A percentile compares a stretch with the other conserved stretches of the same genome.
These are phyloP conservation scores for Lingula anatina DNA, from an alignment of 2,888 invertebrate genomes.

Conservation along the genomic window DNA sequence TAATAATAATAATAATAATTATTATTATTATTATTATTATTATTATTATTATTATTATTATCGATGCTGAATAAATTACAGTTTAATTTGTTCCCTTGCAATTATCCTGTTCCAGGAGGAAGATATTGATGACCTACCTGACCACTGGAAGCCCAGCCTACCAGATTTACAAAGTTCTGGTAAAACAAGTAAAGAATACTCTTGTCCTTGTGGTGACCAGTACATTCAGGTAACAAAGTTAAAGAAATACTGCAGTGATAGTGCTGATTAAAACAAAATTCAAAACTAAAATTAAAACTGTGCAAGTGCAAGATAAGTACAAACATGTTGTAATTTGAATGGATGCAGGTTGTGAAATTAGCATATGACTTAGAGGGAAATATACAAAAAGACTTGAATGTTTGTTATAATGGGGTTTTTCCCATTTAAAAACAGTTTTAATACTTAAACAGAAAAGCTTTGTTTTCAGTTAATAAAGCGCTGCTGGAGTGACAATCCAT, in stretches of 20 bases:
- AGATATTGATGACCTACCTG: conserved; percentile 17
- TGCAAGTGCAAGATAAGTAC: no score
- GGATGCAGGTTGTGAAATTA: no score
- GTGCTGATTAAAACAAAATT: no score
- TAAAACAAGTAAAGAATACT: conserved; percentile 18
- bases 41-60: conserved; percentile 1
- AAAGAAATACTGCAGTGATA: no score
- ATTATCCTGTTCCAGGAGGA: conserved; percentile 20
- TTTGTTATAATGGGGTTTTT: no score
- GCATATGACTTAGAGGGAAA: no score
- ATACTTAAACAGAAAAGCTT: no score
- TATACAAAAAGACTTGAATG: no score
- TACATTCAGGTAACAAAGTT: conserved; percentile 24
- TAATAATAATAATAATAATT: neutral
- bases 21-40: neutral
- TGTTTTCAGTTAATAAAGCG: conserved; percentile 24
- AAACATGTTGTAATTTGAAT: no score
- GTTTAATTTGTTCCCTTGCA: neutral
- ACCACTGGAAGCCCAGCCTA: conserved; percentile 27
- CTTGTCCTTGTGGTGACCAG: conserved; percentile 25
- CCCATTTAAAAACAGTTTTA: no score
- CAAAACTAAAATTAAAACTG: no score
- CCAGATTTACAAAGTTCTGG: conserved; percentile 18
- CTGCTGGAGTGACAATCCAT: conserved; percentile 21
- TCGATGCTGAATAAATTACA: neutral